Percentiles rank a stretch among this genome's conserved stretches.
Evolutionary conservation across 2,888 invertebrate species (phyloP).

Genomic region (Ischnura elegans): DNA sequence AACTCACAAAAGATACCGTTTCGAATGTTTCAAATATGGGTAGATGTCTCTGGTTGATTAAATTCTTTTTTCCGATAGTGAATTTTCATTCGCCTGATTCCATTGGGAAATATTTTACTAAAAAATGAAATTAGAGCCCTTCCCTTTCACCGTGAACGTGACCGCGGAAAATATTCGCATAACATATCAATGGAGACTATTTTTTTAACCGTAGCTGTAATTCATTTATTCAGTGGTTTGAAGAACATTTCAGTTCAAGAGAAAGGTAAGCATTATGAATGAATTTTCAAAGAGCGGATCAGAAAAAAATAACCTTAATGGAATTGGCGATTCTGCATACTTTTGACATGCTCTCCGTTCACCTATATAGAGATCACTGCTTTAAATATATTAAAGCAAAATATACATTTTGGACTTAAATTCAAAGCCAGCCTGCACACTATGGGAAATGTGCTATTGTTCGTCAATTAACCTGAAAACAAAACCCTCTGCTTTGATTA

Average conservation of each 20-base stretch:
- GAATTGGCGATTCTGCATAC: too few species aligned
- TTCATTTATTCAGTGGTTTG: not conserved
- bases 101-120: not conserved
- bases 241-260: not conserved
- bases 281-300: not conserved
- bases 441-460: too few species aligned
- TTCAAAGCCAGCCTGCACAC: too few species aligned
- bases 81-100: not conserved
- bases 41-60: not conserved
- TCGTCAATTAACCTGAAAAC: too few species aligned
- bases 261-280: not conserved
- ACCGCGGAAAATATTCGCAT: not conserved
- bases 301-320: not conserved
- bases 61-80: not conserved
- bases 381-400: too few species aligned
- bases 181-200: not conserved
- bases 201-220: not conserved
- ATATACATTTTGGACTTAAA: too few species aligned
- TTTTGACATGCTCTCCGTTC: too few species aligned
- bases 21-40: not conserved
- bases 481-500: too few species aligned
- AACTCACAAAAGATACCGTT: not conserved
- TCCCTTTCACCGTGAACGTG: not conserved
- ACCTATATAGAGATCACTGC: too few species aligned
- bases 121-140: not conserved